These are phyloP conservation scores for Synaphobranchus kaupii DNA, from an alignment of 2,797 vertebrate genomes.

Conservation along the genomic window DNA sequence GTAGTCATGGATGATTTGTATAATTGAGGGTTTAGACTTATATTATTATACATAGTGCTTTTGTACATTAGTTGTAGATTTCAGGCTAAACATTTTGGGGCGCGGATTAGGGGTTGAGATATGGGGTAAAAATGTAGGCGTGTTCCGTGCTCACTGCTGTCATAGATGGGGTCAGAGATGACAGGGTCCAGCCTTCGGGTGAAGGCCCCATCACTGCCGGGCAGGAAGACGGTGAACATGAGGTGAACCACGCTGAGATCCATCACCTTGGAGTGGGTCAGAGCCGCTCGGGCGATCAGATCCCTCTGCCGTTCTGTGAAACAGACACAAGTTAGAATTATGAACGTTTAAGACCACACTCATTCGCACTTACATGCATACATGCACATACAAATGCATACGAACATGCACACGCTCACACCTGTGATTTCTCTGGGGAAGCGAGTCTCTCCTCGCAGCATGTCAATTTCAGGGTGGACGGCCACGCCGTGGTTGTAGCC, in stretches of 20 bases:
- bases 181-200: constrained; percentile 86
- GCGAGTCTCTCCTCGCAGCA: constrained; percentile 79
- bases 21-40: neutral
- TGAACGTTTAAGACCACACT: neutral
- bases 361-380: neutral
- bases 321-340: neutral
- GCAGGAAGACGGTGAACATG: constrained; percentile 96
- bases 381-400: neutral
- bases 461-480: constrained; percentile 85
- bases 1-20: neutral
- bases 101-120: neutral
- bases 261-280: constrained; percentile 90
- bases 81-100: neutral
- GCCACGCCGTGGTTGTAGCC: constrained; percentile 85
- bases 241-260: constrained; percentile 94
- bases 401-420: constrained; percentile 51
- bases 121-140: neutral
- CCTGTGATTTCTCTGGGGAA: constrained; percentile 84
- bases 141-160: constrained; percentile 87
- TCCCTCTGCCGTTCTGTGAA: constrained; percentile 81
- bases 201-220: constrained; percentile 91
- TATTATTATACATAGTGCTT: neutral
- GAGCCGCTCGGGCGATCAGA: constrained; percentile 77
- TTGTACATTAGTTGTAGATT: neutral
- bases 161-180: constrained; percentile 91